Conservation (phyloP, 2,797 vertebrate genomes). For the Ispidina picta region DNA sequence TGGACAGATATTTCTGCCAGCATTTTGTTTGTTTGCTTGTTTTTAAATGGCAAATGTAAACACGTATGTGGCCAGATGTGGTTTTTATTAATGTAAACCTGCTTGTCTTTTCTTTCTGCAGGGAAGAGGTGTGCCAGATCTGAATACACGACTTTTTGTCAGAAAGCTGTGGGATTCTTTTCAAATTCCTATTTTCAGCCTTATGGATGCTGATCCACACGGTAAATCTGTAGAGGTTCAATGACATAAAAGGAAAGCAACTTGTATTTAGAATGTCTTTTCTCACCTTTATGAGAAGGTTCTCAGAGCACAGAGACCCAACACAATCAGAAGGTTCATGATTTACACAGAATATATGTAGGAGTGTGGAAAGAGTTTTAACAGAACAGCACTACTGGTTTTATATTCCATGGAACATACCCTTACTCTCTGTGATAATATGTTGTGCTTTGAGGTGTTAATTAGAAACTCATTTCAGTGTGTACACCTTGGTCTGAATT, state of each 20-base stretch:
- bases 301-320: neutral
- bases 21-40: neutral
- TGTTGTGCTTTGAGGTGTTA: neutral
- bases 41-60: constrained; percentile 2
- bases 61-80: neutral
- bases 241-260: neutral
- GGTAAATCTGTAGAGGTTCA: constrained; percentile 77
- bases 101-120: constrained; percentile 69
- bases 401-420: neutral
- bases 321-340: neutral
- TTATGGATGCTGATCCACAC: constrained; percentile 94
- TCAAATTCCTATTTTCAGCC: constrained; percentile 86
- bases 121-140: constrained; percentile 96
- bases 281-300: neutral
- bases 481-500: neutral
- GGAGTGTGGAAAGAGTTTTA: neutral
- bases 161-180: constrained; percentile 92
- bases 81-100: constrained; percentile 16
- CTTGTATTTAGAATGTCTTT: neutral
- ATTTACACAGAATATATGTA: neutral
- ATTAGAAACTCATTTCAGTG: neutral
- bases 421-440: neutral
- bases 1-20: neutral
- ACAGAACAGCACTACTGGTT: neutral
- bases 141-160: constrained; percentile 93